Evolutionary conservation across 2,797 vertebrate species (phyloP).

Genomic region (Trichosurus vulpecula): DNA sequence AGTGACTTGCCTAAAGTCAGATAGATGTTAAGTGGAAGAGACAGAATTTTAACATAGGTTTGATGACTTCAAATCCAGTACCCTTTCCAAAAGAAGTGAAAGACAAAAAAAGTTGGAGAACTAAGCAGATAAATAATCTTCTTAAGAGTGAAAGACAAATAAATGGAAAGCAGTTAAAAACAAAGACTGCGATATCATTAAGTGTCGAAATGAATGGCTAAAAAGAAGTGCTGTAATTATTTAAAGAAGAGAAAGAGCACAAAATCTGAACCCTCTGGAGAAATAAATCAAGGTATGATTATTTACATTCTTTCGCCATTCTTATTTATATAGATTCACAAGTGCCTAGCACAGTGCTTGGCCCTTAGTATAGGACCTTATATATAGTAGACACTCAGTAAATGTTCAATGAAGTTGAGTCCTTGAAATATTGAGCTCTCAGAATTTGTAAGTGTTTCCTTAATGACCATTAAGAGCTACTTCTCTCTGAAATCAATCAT

Average conservation of each 20-base stretch:
- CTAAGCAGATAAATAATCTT: background rate
- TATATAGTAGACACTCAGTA: background rate
- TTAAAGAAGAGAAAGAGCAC: background rate
- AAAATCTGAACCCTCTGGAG: background rate
- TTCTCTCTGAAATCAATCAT: constrained; percentile 12
- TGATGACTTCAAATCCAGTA: background rate
- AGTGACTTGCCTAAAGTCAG: background rate
- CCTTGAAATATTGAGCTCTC: constrained; percentile 36
- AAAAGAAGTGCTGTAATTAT: background rate
- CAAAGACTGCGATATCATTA: background rate
- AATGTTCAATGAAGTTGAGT: background rate
- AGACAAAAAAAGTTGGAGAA: background rate
- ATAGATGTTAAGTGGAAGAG: background rate
- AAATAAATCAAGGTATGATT: background rate
- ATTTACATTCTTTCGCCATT: background rate
- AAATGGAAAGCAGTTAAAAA: background rate
- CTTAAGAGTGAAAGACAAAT: background rate
- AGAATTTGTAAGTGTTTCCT: constrained; percentile 41
- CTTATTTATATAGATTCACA: background rate
- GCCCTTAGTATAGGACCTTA: background rate
- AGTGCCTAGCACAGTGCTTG: background rate
- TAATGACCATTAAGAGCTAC: background rate
- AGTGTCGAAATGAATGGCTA: background rate
- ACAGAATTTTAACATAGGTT: background rate
- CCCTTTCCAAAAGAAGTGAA: background rate